Evolutionary conservation across 2,113 vertebrate species (phyloP).

Genomic region (Seriola dumerili): DNA sequence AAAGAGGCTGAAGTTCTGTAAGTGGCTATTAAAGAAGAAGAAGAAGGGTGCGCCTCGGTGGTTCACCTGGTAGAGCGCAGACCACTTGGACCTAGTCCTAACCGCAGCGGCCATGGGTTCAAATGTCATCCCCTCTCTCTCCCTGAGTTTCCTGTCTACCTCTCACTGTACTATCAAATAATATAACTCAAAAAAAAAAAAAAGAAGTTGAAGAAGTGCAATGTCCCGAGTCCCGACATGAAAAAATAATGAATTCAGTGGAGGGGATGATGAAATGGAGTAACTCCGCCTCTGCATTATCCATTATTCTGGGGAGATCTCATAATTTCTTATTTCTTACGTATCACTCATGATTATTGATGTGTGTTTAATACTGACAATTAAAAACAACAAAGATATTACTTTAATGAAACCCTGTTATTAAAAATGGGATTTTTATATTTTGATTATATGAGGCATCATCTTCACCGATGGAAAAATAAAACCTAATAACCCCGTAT

Average conservation of each 20-base stretch:
- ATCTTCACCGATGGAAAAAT: background rate
- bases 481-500: background rate
- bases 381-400: background rate
- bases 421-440: background rate
- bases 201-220: slow-evolving; percentile 1
- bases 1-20: slow-evolving; percentile 20
- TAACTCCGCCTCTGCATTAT: slow-evolving; percentile 32
- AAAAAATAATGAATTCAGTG: slow-evolving; percentile 47
- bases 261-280: slow-evolving; percentile 56
- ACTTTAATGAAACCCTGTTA: background rate
- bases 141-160: no score
- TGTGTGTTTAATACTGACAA: background rate
- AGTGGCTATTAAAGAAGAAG: slow-evolving; percentile 3
- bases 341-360: slow-evolving; percentile 7
- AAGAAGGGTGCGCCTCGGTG: no score
- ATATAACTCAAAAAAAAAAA: no score
- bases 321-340: slow-evolving; percentile 30
- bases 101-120: no score
- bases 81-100: no score
- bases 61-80: no score
- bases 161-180: no score
- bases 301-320: slow-evolving; percentile 32
- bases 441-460: no score
- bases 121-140: no score
- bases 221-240: slow-evolving; percentile 24